Base-by-base conservation (phyloP, 2,888 invertebrate genomes). In the Tridacna crocea region DNA sequence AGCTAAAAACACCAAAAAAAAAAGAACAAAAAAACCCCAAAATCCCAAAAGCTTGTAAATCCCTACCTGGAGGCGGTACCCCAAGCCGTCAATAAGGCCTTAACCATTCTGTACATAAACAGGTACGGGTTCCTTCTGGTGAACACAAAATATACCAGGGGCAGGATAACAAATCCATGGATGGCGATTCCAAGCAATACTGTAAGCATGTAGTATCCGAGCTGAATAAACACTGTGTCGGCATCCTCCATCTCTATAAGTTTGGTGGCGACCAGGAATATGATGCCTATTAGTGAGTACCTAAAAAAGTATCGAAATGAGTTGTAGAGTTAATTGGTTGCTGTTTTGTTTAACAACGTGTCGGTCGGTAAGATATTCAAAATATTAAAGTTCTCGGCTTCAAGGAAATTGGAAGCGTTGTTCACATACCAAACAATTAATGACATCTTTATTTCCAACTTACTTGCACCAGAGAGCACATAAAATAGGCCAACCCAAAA, bases 181-280 rank as follows among this genome's bases (percentile, higher is more conserved):
- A 99, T 96, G 92, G 97, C 96, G 26, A 99, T 95, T 0, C 99
- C 99, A 24, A 89, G 79, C 51, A 93, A 75, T 0, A 99, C 99
- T 0, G 99, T 99, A 92, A 97, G 95, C 93, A 99, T 98, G 95
- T 99, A 99, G 58, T 93, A 91, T n/a, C 99, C 99, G 70, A 99
- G 95, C 77, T 98, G 97, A 47, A 97, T 97, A 58, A 98, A 85
- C 76, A 98, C 96, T 11, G 96, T 96, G 0, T 96, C 96, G 91
- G 98, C 97, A 47, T 98, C 97, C 55, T 97, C 96, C 95, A 98
- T 98, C 93, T 97, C 98, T 95, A 98, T 96, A 76, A 99, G 97
- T 95, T 98, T 98, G 58, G 98, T 97, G 19, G 97, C 97, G 26
- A 99, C 89, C 46, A 94, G 89, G 83, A 93, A 94, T 48, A 93